A percentile compares a stretch with the other conserved stretches of the same genome.
These are phyloP conservation scores for Apotomis turbidana DNA, from an alignment of 2,888 invertebrate genomes.

Conservation along the genomic window DNA sequence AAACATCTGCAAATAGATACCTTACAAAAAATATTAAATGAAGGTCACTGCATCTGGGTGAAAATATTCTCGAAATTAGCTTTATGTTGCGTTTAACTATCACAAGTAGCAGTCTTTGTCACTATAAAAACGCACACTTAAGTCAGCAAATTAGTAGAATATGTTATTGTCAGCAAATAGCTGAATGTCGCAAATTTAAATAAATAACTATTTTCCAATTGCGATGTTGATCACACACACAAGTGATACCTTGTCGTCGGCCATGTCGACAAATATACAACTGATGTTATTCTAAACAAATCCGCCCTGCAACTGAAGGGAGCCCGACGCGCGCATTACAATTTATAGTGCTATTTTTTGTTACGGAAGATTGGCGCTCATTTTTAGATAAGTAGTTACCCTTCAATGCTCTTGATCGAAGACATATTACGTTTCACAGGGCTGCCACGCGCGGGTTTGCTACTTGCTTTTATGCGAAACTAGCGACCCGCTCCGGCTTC, in stretches of 20 bases:
- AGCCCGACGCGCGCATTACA: slow-evolving; percentile 55
- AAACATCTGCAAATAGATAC: neutral
- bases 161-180: no score
- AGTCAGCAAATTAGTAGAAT: neutral
- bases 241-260: slow-evolving; percentile 66
- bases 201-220: no score
- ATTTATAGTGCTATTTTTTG: slow-evolving; percentile 69
- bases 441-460: slow-evolving; percentile 51
- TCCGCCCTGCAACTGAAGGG: slow-evolving; percentile 66
- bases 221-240: slow-evolving; percentile 8
- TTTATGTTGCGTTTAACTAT: no score
- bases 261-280: slow-evolving; percentile 56
- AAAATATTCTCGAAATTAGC: no score
- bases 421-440: slow-evolving; percentile 70
- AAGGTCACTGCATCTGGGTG: no score
- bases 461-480: neutral
- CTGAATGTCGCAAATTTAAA: no score
- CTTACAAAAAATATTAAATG: no score
- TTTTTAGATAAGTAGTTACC: slow-evolving; percentile 70
- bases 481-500: no score
- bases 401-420: slow-evolving; percentile 71
- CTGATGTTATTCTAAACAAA: slow-evolving; percentile 51
- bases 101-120: no score
- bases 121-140: neutral
- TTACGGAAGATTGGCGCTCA: slow-evolving; percentile 68